Evolutionary conservation across 2,888 invertebrate species (phyloP).

Genomic region (Halictus quadricinctus): DNA sequence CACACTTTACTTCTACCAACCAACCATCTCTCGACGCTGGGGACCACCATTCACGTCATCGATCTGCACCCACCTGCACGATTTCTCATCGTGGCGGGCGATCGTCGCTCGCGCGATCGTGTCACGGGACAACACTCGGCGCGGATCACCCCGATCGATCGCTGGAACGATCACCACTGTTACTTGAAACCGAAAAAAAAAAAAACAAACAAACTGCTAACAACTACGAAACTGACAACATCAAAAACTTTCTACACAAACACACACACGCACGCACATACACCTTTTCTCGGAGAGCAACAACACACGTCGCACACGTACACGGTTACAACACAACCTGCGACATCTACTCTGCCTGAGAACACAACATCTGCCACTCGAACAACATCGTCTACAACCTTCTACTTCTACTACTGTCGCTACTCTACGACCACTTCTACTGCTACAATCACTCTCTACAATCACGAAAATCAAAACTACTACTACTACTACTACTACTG

Average conservation of each 20-base stretch:
- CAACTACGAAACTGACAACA: neutral
- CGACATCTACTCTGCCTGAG: conserved; percentile 4
- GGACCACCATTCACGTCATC: conserved; percentile 76
- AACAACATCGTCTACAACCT: conserved; percentile 14
- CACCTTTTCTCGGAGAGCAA: neutral
- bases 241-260: neutral
- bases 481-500: conserved; percentile 29
- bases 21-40: conserved; percentile 78
- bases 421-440: conserved; percentile 21
- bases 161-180: conserved; percentile 71
- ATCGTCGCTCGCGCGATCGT: conserved; percentile 66
- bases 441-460: conserved; percentile 3
- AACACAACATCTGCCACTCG: conserved; percentile 21
- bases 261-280: neutral
- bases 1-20: conserved; percentile 76
- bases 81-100: conserved; percentile 67
- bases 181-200: conserved; percentile 9
- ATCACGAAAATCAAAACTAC: conserved; percentile 8
- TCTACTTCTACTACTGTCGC: conserved; percentile 22
- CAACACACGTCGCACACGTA: neutral
- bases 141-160: conserved; percentile 72
- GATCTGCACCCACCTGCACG: conserved; percentile 76
- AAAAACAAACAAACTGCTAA: neutral
- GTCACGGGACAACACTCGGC: conserved; percentile 68
- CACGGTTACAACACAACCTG: neutral